Evolutionary conservation across 2,797 vertebrate genomes (phyloP).

Genomic region (Epinephelus coioides): DNA sequence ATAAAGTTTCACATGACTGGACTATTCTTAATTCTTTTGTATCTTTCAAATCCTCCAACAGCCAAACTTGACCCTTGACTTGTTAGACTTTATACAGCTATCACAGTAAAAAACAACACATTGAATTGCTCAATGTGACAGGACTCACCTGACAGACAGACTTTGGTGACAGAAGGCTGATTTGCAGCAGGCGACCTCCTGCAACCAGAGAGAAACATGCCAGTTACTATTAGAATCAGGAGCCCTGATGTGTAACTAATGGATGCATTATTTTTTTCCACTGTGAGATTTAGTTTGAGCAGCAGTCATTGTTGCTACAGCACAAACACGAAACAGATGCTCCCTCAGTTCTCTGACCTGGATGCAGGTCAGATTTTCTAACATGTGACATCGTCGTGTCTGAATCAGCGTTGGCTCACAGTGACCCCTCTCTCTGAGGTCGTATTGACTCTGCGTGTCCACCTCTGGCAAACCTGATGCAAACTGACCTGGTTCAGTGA

Average conservation of each 20-base stretch:
- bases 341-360: slow-evolving; percentile 32
- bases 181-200: slow-evolving; percentile 94
- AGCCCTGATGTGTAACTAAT: slow-evolving; percentile 16
- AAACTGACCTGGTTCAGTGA: slow-evolving; percentile 37
- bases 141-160: slow-evolving; percentile 92
- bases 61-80: background rate
- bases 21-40: background rate
- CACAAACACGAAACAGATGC: slow-evolving; percentile 48
- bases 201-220: slow-evolving; percentile 60
- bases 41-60: slow-evolving; percentile 8
- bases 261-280: slow-evolving; percentile 10
- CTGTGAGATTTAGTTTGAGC: slow-evolving; percentile 19
- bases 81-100: background rate
- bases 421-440: slow-evolving; percentile 47
- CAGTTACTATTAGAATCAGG: background rate
- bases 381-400: background rate
- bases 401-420: background rate
- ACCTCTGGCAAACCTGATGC: slow-evolving; percentile 26
- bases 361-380: slow-evolving; percentile 23
- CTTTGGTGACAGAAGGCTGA: slow-evolving; percentile 90
- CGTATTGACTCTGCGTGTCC: slow-evolving; percentile 23
- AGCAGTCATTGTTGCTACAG: slow-evolving; percentile 20
- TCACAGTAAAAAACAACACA: slow-evolving; percentile 4
- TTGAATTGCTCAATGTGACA: background rate
- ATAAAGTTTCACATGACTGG: background rate